Base-by-base conservation (phyloP, 1,140 invertebrate genomes). In the Magallana ariakensis region DNA sequence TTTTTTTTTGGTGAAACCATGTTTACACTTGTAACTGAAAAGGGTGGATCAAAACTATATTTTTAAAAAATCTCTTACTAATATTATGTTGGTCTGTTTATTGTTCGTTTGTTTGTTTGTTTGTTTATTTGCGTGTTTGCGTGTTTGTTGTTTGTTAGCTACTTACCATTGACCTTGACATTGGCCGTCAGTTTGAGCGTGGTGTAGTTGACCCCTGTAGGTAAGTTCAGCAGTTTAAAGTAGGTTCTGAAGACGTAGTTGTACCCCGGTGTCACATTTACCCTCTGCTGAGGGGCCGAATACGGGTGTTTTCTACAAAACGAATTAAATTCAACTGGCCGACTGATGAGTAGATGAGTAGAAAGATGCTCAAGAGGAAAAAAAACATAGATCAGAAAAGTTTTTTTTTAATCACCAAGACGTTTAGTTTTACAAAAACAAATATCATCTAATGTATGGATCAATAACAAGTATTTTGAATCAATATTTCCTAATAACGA, bases 141-240 rank as follows among this genome's bases (percentile, higher is more conserved):
- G 2, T 0, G 0, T 0, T 33, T 2, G 2, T 46, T 46, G 33
- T 46, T 46, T 46, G 33, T 46, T 46, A 46, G 0, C 33, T 2
- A 5, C 2, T 2, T 75, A 75, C 66, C 66, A 26, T 75, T 75
- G 66, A 46, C 22, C 33, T 75, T 75, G 66, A 75, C 22, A 26
- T 75, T 75, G 66, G 22, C 66, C 6, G 11, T 22, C 9, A 75
- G 66, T 3, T 26, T 26, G 22, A 75, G 66, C 33, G 9, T 75
- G 10, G 66, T 75, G 15, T 75, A 75, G 66, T 26, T 22, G 10
- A 26, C 33, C 22, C 83, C 83, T 16, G 19, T 11, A 11, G 58
- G 58, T 0, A 84, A 16, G 26, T 84, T 84, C 3, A 84, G 58
- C 26, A 84, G 83, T 66, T 84, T 84, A 58, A 84, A 60, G 66